phyloP scores from a whole-genome alignment of 2,113 vertebrate genomes.

The Oenanthe melanoleuca region DNA sequence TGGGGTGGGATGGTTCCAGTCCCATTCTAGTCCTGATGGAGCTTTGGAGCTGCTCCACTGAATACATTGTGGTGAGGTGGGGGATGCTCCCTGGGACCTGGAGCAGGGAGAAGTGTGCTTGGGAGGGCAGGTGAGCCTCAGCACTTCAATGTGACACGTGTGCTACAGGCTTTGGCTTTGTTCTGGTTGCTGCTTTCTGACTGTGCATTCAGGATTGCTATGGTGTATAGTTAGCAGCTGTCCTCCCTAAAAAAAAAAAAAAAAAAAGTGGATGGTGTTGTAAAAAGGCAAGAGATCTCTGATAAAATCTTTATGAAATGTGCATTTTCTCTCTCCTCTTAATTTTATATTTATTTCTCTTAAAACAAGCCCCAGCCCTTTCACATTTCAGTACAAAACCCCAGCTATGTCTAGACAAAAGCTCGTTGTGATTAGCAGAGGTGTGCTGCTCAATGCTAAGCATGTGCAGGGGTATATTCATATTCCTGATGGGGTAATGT shows the following conservation, averaged over 20 bases:
- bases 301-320: background rate
- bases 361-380: background rate
- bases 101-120: background rate
- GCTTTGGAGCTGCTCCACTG: background rate
- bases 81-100: background rate
- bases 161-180: background rate
- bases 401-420: conserved; percentile 12
- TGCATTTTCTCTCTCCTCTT: background rate
- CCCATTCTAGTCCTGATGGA: background rate
- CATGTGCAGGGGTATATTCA: background rate
- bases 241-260: background rate
- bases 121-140: background rate
- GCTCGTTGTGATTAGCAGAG: background rate
- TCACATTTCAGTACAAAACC: background rate
- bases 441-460: background rate
- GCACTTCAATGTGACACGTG: fast-evolving
- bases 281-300: background rate
- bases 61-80: fast-evolving
- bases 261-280: background rate
- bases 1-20: fast-evolving
- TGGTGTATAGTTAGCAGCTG: background rate
- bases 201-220: background rate
- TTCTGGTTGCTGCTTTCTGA: background rate
- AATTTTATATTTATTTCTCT: background rate
- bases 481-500: background rate